These are phyloP conservation scores for Spilarctia lutea DNA, from an alignment of 2,888 invertebrate genomes.

Conservation along the genomic window DNA sequence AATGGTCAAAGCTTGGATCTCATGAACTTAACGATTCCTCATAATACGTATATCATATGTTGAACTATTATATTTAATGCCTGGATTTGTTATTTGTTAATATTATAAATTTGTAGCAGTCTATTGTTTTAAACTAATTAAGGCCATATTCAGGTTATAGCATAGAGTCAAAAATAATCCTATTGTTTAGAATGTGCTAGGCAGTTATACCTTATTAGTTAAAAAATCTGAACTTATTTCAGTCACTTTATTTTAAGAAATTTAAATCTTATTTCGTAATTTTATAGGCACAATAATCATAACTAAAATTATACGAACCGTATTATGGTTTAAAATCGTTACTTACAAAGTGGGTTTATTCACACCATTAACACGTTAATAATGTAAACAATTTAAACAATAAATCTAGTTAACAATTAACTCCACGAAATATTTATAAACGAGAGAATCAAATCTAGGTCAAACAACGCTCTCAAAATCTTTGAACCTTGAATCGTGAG, in stretches of 20 bases:
- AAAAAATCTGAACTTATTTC: neutral
- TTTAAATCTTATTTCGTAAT: neutral
- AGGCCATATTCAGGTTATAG: neutral
- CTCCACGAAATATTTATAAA: conserved; percentile 21
- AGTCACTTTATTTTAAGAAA: neutral
- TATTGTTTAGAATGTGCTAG: neutral
- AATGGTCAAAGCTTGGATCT: neutral
- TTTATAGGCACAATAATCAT: neutral
- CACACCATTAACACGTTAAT: conserved; percentile 3
- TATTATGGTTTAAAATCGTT: neutral
- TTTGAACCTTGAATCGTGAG: conserved; percentile 48
- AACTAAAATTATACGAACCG: neutral
- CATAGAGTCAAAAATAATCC: neutral
- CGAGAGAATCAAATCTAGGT: conserved; percentile 42
- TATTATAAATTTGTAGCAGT: neutral
- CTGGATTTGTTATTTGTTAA: neutral
- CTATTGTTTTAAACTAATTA: too few relatives aligned
- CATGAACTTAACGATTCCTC: neutral
- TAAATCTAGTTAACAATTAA: conserved; percentile 24
- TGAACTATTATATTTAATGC: neutral
- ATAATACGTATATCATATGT: neutral
- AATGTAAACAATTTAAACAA: conserved; percentile 20
- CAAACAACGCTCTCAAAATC: conserved; percentile 41
- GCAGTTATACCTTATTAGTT: neutral
- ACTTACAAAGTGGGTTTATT: neutral